Base-by-base conservation (phyloP, 2,797 vertebrate species). In the Peromyscus attwateri region DNA sequence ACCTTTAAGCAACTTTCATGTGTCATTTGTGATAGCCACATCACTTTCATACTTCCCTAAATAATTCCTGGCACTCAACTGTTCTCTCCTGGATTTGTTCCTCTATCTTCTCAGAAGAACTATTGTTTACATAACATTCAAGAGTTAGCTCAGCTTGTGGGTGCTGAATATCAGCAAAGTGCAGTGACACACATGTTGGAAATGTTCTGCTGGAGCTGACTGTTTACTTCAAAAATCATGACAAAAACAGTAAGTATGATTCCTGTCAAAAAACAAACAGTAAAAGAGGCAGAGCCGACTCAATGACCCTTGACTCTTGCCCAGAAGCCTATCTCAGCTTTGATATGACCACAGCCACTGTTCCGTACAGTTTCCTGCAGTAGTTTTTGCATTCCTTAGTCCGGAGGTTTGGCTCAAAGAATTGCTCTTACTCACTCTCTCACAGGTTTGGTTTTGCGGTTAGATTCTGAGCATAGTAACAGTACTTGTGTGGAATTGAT, bases 281-380 rank as follows among this genome's bases (percentile, higher is more conserved):
- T 25, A 8, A 49, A 64, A 49, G 10, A 71, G 68, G 34, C n/a
- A 21, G 34, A 70, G 21, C 16, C 2, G 7, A 87, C 12, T 70
- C 64, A 70, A 3, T 70, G 43, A 70, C 1, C 21, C 31, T 52
- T n/a, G 66, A 13, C 11, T n/a, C 19, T 52, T 85, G 19, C 21
- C 31, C 6, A 29, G 29, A 23, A 62, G 0, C 40, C 62, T 13
- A n/a, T 16, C 64, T 52, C 19, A n/a, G 29, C 31, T 16, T 23
- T n/a, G 34, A n/a, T 6, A 1, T n/a, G 64, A 49, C 13, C 43
- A 70, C 12, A 70, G 43, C 0, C 6, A 1, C 1, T 2, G 7
- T 66, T 80, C 40, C 46, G 17, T n/a, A 70, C 2, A 70, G 19
- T 25, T 0, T 52, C 5, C 17, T 68, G 11, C 52, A 68, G 29